Percentiles rank a stretch among this genome's conserved stretches.
Conservation (phyloP, 1,140 invertebrate genomes). For the Macrosteles quadrilineatus region DNA sequence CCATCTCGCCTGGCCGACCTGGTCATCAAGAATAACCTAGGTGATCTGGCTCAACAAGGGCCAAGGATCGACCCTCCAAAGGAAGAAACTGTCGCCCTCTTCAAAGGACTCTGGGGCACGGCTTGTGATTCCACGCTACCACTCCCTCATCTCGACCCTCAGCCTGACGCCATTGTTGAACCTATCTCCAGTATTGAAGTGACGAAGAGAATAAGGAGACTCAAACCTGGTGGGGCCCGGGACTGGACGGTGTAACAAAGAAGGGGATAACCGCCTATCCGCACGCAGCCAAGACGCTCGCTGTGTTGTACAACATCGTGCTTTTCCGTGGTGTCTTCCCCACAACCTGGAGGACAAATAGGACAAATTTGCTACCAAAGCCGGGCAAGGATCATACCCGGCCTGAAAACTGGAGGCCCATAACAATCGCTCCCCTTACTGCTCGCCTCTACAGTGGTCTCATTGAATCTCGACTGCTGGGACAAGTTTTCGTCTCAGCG, state of each 20-base stretch:
- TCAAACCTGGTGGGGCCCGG: slow-evolving; percentile 23
- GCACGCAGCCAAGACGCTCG: not conserved
- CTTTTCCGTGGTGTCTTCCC: not conserved
- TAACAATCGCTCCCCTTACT: slow-evolving; percentile 38
- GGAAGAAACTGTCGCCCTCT: not conserved
- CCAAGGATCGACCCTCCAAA: not conserved
- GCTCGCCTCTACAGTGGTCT: slow-evolving; percentile 32
- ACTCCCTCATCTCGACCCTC: not conserved
- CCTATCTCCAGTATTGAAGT: not conserved
- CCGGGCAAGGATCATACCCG: slow-evolving; percentile 30
- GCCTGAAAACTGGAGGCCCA: slow-evolving; percentile 40
- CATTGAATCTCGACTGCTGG: slow-evolving; percentile 23
- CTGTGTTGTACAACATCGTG: slow-evolving; percentile 34
- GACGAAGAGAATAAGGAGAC: not conserved
- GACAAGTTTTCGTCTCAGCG: not conserved
- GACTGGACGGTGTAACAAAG: slow-evolving; percentile 17
- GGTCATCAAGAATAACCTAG: slow-evolving; percentile 8
- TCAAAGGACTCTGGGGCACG: not conserved
- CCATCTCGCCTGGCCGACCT: not conserved
- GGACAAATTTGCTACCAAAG: slow-evolving; percentile 44
- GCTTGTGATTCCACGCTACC: not conserved
- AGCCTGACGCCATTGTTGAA: not conserved
- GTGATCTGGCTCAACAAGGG: not conserved
- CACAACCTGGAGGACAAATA: slow-evolving; percentile 32
- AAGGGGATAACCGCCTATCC: not conserved